Base-by-base conservation (phyloP, 1,140 invertebrate species). In the Drosophila orena region DNA sequence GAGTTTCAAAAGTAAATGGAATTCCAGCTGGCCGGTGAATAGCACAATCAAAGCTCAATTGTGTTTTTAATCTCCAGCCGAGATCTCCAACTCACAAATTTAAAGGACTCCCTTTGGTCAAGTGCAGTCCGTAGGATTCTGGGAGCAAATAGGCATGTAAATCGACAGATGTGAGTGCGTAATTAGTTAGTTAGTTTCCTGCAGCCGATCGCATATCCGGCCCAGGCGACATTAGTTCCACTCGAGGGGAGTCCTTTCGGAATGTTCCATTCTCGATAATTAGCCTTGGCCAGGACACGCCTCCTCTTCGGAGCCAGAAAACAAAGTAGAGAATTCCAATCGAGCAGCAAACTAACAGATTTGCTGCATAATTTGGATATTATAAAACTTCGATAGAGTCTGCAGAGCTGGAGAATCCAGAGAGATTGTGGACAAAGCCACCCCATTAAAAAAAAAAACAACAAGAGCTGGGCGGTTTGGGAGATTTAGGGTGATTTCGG, bases 191-290 rank as follows among this genome's bases (percentile, higher is more conserved):
- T 40, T 70, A 70, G 65, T 57, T 56, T 43, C 35, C 53, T 64
- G 40, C 38, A 65, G 24, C 22, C 71, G 71, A 75, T 75, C 72
- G 72, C 50, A 49, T 53, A 66, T 74, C 47, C 57, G 50, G 49
- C 62, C 61, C 68, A 70, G 44, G 4, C 22, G 4, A 77, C 73
- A 77, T 77, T 77, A 77, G 73, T 77, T 77, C 73, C 73, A 77
- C 49, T 68, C 73, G 73, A 77, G 20, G 61, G 49, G 62, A 55
- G 54, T 46, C 66, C 27, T 61, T 38, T 15, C 44, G 72, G 44
- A 52, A 57, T 52, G 52, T 38, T 43, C 14, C 11, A 20, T 27
- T 42, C 53, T 37, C 42, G 65, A 58, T 53, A 74, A 74, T 61
- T 55, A 64, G 46, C 14, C 44, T 34, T 47, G 34, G 42, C 47